Base-by-base conservation (phyloP, 2,888 invertebrate genomes). In the Athetis lepigone region DNA sequence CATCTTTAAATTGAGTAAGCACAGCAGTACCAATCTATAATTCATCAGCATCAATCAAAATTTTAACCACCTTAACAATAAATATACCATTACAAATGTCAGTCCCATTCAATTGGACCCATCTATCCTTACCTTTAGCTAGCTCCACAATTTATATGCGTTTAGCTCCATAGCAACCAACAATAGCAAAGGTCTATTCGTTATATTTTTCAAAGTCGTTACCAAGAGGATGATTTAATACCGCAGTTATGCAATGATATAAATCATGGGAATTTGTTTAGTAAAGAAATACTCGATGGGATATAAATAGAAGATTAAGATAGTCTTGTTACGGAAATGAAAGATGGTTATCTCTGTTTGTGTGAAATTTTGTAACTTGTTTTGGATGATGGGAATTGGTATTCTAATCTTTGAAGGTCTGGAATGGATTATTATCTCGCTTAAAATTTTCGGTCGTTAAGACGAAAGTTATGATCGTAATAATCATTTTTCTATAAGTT, bases 281-380 rank as follows among this genome's bases (percentile, higher is more conserved):
- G 60, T 74, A 81, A 84, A 73, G 80, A 70, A 73, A 52, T 54
- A 68, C 40, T 81, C 84, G 79, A 81, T 85, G 81, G 83, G 80
- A 88, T 84, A 84, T 83, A 85, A 87, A 88, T 90, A 85, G 80
- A 70, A 88, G 90, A 91, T 90, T 82, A 69, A 91, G 91, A 90
- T 91, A 88, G 78, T 77, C 80, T 72, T 79, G 73, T 77, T 81
- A 75, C 62, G 73, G 77, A 84, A 80, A 83, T 83, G 74, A 81
- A 80, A 79, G 85, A 83, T 77, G 76, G 63, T 78, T 75, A 81
- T 81, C 81, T 81, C 80, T 61, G 75, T 72, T 75, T 62, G 60
- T 70, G 51, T 77, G 63, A 76, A 76, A 61, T 55, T 75, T 54
- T 71, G 79, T 79, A 83, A 80, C 70, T 33, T 45, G 56, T 54